Evolutionary conservation across 2,113 vertebrate species (phyloP), one percentile per base, ranked within the genome.

Genomic region (Apodemus speciosus): DNA sequence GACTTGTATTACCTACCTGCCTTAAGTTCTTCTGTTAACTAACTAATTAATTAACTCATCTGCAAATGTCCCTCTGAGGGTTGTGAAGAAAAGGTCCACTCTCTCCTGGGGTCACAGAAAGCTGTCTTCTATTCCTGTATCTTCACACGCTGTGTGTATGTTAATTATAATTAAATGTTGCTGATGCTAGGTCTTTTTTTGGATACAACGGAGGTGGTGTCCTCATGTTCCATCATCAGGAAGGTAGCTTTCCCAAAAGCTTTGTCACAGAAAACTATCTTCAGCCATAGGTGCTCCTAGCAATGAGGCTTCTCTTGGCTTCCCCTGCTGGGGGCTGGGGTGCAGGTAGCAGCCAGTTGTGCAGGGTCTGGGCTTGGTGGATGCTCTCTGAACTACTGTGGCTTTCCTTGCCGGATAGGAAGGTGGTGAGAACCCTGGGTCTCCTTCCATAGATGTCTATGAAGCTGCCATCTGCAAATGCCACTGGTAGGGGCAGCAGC

Each of bases 351-450:
- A 30, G 35, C 27, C 38, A 43, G 3, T 0, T 23, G 58, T 32
- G 38, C 38, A 40, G 90, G 18, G 40, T 7, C 3, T 15, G 60
- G 49, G 23, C 60, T 35, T 71, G 79, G 21, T 1, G 5, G 3
- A 32, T 1, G 27, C 43, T 76, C 14, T 6, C 20, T 43, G 38
- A 23, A 9, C 1, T 0, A 43, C 25, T 1, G 1, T n/a, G 13
- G 0, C 66, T 86, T 87, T 49, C 69, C 30, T 68, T 71, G 40
- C 49, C 0, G 4, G 40, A 46, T 21, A 2, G 62, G 64, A 56
- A 51, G 56, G 11, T 11, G 69, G 2, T 0, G 27, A 1, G 68
- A 69, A 62, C 30, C 9, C 69, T 38, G 27, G 4, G 18, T 62
- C 51, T 85, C 43, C 87, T 62, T 49, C 0, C n/a, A 6, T 58